phyloP scores from a whole-genome alignment of 2,113 vertebrate species.

The Chlamydotis undulata region DNA sequence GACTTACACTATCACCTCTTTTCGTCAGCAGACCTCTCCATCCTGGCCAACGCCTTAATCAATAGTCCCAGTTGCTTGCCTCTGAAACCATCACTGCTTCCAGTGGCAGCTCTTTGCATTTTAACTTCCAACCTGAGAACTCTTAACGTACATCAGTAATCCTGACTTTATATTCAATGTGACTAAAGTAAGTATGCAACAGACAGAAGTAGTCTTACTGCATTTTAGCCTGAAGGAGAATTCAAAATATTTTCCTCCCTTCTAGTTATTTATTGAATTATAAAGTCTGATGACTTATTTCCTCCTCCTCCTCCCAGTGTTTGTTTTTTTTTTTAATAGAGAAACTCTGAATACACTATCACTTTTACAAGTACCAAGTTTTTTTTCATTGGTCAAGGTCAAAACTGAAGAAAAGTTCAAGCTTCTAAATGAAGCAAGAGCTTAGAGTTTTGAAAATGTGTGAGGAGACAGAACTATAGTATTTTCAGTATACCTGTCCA shows the following conservation, averaged over 20 bases:
- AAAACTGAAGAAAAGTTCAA: background rate
- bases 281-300: background rate
- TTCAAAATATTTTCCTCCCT: background rate
- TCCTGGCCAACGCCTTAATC: background rate
- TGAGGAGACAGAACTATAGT: background rate
- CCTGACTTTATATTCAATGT: background rate
- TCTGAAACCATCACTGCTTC: background rate
- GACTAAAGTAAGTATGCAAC: background rate
- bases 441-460: background rate
- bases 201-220: background rate
- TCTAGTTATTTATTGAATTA: background rate
- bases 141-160: background rate
- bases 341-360: background rate
- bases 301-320: background rate
- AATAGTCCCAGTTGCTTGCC: background rate
- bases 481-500: background rate
- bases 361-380: fast-evolving
- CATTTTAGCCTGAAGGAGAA: background rate
- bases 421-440: background rate
- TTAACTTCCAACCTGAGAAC: background rate
- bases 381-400: background rate
- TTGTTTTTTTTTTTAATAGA: background rate
- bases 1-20: background rate
- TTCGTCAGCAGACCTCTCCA: background rate
- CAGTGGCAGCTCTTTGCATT: background rate